Base-by-base conservation (phyloP, 2,888 invertebrate genomes). In the Tethea ocularis region DNA sequence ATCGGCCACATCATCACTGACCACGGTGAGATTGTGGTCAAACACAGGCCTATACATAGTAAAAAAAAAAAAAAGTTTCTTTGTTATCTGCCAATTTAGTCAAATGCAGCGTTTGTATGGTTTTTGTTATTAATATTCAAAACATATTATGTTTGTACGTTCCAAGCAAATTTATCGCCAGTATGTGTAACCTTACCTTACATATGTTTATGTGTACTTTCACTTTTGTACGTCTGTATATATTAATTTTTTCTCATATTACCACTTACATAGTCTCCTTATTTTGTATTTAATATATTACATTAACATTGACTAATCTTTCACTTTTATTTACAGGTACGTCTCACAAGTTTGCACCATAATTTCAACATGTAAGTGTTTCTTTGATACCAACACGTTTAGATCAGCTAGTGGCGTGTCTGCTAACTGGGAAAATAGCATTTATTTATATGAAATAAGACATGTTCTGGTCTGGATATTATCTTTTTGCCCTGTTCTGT, bases 401-500 rank as follows among this genome's bases (percentile, higher is more conserved):
- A 20, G 7, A 17, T 20, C 46, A 10, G 20, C 10, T 20, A 20
- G 20, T 46, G 20, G 46, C 41, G 41, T 41, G 41, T 41, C 41
- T 41, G 41, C 17, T 41, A 41, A 41, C 17, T 41, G 41, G 41
- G 41, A 41, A 41, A 29, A 41, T 41, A 17, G 41, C 7, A 46
- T 20, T 46, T 46, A 20, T 46, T 46, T 46, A 46, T 46, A 46
- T 46, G 7, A 8, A 20, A 46, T 46, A 46, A 7, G 46, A 46
- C 46, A 46, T 38, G n/a, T 20, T 46, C 46, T 46, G 20, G 46
- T 46, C 46, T 46, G 46, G 46, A 20, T 46, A 20, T 46, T 46
- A 46, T 20, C 46, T 46, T 46, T 46, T 46, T 46, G 46, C 10
- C 20, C 46, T 20, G 17, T 46, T 8, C 46, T 33, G 33, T 33